These are phyloP conservation scores for Chloroceryle amazona DNA, from an alignment of 2,797 vertebrate genomes.

Conservation along the genomic window DNA sequence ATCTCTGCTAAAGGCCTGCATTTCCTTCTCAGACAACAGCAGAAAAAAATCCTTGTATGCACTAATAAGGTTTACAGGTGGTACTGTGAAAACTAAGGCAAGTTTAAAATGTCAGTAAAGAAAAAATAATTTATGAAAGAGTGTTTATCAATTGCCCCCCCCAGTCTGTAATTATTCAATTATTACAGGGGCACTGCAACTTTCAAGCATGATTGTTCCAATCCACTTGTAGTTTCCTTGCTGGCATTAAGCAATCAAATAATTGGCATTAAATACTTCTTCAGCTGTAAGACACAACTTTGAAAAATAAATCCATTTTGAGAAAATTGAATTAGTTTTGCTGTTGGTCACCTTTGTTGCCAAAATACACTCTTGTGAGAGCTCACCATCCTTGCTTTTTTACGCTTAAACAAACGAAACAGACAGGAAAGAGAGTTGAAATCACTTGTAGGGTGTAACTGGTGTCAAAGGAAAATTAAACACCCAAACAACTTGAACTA, in stretches of 20 bases:
- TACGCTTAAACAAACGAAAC: not conserved
- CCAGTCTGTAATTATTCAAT: not conserved
- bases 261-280: not conserved
- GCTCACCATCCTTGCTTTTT: not conserved
- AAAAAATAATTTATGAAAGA: not conserved
- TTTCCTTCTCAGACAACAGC: not conserved
- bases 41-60: not conserved
- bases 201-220: not conserved
- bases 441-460: not conserved
- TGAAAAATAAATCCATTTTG: not conserved
- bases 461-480: not conserved
- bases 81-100: not conserved
- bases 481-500: not conserved
- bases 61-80: not conserved
- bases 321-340: not conserved
- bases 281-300: not conserved
- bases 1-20: not conserved
- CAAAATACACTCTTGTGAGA: not conserved
- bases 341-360: not conserved
- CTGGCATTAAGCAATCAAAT: not conserved
- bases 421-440: not conserved
- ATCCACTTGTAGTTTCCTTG: not conserved
- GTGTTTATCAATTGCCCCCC: not conserved
- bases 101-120: not conserved
- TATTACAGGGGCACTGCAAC: not conserved